Percentiles rank a stretch among this genome's conserved stretches.
Evolutionary conservation across 23 tunicate species (phyloP).

Genomic region (Halocynthia aurantium): DNA sequence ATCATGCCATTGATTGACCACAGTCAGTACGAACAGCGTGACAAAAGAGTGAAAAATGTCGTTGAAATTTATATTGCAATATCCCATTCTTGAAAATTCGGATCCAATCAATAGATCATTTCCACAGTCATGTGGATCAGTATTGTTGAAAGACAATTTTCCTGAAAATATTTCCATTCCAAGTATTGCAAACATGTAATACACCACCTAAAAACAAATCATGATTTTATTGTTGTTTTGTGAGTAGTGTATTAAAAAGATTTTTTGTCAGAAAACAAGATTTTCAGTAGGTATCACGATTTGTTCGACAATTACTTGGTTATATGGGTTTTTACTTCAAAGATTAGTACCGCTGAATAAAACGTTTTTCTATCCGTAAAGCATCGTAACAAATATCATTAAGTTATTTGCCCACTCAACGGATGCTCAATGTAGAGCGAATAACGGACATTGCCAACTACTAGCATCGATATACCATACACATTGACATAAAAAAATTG

Average conservation of each 20-base stretch:
- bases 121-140: conserved; percentile 40
- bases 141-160: conserved; percentile 30
- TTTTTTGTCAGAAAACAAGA: not conserved
- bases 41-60: conserved; percentile 81
- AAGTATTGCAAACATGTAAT: conserved; percentile 79
- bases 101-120: conserved; percentile 35
- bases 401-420: too few species aligned
- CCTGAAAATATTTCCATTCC: conserved; percentile 90
- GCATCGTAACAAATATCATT: too few species aligned
- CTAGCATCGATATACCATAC: too few species aligned
- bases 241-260: not conserved
- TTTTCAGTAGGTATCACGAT: too few species aligned
- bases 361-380: too few species aligned
- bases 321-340: too few species aligned
- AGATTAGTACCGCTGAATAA: too few species aligned
- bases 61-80: conserved; percentile 95
- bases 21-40: conserved; percentile 75
- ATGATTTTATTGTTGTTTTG: too few species aligned
- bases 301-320: too few species aligned
- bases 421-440: too few species aligned
- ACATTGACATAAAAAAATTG: too few species aligned
- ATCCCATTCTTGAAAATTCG: conserved; percentile 82
- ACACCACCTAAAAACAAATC: conserved; percentile 43
- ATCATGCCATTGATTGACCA: conserved; percentile 99
- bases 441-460: too few species aligned